Conservation (phyloP, 2,888 invertebrate genomes). For the Eupithecia pulchellata region DNA sequence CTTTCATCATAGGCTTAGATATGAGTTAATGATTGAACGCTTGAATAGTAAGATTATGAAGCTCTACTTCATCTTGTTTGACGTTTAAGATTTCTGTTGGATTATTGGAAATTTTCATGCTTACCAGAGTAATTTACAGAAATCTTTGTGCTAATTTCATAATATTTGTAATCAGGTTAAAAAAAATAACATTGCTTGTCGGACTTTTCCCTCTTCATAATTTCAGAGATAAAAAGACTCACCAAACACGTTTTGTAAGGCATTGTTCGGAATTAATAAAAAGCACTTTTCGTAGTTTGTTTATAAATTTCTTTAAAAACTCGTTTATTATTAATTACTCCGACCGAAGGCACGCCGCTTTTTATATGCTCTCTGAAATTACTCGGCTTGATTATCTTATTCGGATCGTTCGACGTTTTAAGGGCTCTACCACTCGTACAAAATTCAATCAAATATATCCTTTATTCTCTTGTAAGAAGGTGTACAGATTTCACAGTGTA, state of each 20-base stretch:
- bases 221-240: constrained; percentile 22
- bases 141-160: neutral
- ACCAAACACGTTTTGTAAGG: constrained; percentile 30
- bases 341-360: constrained; percentile 64
- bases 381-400: constrained; percentile 81
- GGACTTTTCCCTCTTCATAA: constrained; percentile 22
- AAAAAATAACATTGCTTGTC: constrained; percentile 13
- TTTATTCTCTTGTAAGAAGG: constrained; percentile 6
- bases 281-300: constrained; percentile 37
- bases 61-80: neutral
- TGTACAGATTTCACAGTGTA: neutral
- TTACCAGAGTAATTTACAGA: neutral
- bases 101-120: neutral
- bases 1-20: constrained; percentile 61
- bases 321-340: constrained; percentile 73
- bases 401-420: constrained; percentile 61
- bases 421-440: constrained; percentile 18
- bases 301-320: constrained; percentile 47
- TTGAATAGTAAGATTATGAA: constrained; percentile 6
- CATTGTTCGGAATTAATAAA: constrained; percentile 26
- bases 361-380: constrained; percentile 75
- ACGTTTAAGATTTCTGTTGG: neutral
- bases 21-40: constrained; percentile 51
- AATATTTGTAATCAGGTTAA: neutral
- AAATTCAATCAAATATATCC: constrained; percentile 1